These are phyloP conservation scores for Perizoma flavofasciatum DNA, from an alignment of 2,888 invertebrate species.

Conservation along the genomic window DNA sequence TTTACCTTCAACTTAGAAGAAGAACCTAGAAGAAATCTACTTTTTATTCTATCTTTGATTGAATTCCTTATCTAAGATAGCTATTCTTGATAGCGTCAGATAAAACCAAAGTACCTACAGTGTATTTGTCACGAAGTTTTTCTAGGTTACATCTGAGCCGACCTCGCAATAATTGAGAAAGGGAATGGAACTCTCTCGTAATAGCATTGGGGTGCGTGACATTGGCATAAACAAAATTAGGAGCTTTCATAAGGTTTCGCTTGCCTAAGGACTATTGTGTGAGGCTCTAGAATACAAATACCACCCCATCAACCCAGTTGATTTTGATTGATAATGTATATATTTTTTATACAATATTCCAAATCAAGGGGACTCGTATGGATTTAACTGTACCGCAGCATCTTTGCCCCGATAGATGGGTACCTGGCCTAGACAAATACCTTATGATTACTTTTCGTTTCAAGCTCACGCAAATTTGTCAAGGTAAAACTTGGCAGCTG, in stretches of 20 bases:
- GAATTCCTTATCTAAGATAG: constrained; percentile 14
- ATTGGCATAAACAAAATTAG: constrained; percentile 38
- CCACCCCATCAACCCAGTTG: no score
- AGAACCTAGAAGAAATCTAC: no score
- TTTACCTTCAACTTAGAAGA: no score
- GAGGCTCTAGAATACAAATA: constrained; percentile 9
- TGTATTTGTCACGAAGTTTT: constrained; percentile 30
- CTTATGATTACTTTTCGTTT: no score
- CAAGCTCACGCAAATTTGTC: no score
- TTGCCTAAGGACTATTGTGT: constrained; percentile 12
- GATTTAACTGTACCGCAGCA: no score
- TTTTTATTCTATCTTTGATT: neutral
- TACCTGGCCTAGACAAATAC: no score
- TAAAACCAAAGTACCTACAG: constrained; percentile 11
- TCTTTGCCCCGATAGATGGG: no score
- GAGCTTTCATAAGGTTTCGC: constrained; percentile 24
- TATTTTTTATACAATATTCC: no score
- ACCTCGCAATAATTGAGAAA: constrained; percentile 34
- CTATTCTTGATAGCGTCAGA: constrained; percentile 3
- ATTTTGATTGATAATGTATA: no score
- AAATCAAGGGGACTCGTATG: no score
- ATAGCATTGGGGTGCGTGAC: constrained; percentile 35
- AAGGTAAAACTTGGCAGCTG: no score
- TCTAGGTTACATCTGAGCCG: constrained; percentile 36
- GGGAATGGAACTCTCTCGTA: constrained; percentile 32